Evolutionary conservation across 2,797 vertebrate species (phyloP), one percentile per base, ranked within the genome.

Genomic region (Myiotriccus ornatus): DNA sequence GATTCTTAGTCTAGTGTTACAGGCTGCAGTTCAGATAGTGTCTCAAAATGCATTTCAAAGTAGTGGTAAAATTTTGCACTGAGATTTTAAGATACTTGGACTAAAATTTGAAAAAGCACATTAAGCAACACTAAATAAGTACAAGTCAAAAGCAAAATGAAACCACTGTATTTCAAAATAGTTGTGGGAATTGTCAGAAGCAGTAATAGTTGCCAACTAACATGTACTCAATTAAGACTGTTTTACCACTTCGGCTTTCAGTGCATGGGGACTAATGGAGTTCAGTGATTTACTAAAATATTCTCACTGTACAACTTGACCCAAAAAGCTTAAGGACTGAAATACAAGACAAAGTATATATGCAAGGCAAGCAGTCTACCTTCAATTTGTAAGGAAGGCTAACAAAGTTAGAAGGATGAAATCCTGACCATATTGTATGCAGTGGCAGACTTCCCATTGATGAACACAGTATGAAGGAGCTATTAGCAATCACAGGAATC

Each of bases 401-500:
- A 64, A 43, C 19, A 53, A 79, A 87, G 80, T n/a, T 73, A n/a
- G 21, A 73, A 56, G 62, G 18, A 67, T 86, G 34, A 64, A 88
- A 90, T 91, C 34, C 47, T 73, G 65, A 30, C 65, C 63, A 41
- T 68, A 76, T 25, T 76, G 34, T 73, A 59, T 24, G 39, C 20
- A 68, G 53, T 34, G 11, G 30, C 50, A 91, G 65, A 60, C 30
- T 85, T 91, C 46, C 76, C 32, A 6, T 43, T 90, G 73, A 84
- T 37, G 73, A 94, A 91, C 77, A 67, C 80, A 91, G 74, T 81
- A 81, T 76, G 86, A 34, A 82, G 52, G 55, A 71, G 39, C 41
- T 82, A 91, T 84, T 86, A 91, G 22, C 63, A 95, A 65, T 95
- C 49, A 82, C 59, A 89, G 83, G 83, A 95, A 81, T 89, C 67